These are phyloP conservation scores for Clarias pachynema DNA, from an alignment of 2,797 vertebrate genomes.

Conservation along the genomic window DNA sequence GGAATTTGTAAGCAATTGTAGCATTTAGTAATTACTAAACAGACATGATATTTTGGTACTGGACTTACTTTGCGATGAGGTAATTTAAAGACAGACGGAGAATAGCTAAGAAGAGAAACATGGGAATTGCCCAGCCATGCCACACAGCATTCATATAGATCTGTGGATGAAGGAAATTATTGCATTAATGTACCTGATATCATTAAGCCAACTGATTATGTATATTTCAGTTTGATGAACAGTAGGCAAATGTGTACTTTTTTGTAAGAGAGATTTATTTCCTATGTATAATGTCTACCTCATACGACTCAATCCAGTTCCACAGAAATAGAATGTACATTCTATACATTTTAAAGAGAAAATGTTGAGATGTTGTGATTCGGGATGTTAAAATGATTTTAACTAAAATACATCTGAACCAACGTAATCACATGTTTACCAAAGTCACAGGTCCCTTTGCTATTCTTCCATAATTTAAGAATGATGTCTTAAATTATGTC, in stretches of 20 bases:
- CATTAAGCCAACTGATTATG: neutral
- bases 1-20: neutral
- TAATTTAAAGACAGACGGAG: constrained; percentile 96
- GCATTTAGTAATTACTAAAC: no score
- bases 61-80: constrained; percentile 73
- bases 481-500: neutral
- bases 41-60: constrained; percentile 1
- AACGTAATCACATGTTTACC: neutral
- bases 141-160: constrained; percentile 96
- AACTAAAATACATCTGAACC: neutral
- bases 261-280: neutral
- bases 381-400: neutral
- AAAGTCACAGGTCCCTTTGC: neutral
- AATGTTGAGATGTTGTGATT: no score
- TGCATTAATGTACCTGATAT: neutral
- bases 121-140: constrained; percentile 95
- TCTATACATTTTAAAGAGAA: no score
- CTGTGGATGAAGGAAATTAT: constrained; percentile 64
- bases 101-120: constrained; percentile 97
- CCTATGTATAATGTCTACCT: neutral
- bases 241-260: neutral
- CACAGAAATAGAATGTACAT: no score
- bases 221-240: no score
- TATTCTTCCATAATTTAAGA: neutral
- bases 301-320: neutral